A percentile compares a stretch with the other conserved stretches of the same genome.
Conservation (phyloP, 2,797 vertebrate genomes). For the Tragopan temminckii region DNA sequence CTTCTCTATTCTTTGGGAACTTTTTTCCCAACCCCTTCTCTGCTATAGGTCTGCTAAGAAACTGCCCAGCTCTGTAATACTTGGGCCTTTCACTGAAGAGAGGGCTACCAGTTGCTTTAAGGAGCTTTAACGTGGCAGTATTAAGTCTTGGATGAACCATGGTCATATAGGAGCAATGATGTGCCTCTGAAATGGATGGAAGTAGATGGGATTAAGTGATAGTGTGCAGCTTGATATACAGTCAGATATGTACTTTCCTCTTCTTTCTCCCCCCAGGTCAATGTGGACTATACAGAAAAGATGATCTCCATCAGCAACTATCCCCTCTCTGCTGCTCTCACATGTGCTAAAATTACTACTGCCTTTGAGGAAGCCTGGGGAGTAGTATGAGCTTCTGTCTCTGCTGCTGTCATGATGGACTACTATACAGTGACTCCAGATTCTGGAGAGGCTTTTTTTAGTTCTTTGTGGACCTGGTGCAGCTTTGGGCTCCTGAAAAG, state of each 20-base stretch:
- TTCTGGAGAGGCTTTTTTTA: background rate
- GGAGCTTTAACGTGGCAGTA: background rate
- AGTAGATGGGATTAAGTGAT: background rate
- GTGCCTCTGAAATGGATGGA: background rate
- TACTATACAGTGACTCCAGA: background rate
- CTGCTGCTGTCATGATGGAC: conserved; percentile 6
- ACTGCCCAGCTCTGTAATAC: background rate
- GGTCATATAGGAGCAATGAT: background rate
- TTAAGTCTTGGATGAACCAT: background rate
- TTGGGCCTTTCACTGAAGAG: background rate
- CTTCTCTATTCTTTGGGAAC: background rate
- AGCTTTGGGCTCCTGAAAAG: background rate
- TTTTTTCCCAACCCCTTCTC: accelerated
- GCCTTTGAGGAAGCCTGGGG: conserved; percentile 97
- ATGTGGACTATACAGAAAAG: conserved; percentile 94
- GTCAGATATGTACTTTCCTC: background rate
- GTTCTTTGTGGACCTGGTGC: background rate
- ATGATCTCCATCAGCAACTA: conserved; percentile 96
- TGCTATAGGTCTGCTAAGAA: background rate
- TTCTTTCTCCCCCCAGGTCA: conserved; percentile 81
- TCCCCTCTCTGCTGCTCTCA: conserved; percentile 95
- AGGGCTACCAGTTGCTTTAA: background rate
- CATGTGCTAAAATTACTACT: conserved; percentile 95
- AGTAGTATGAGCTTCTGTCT: conserved; percentile 80
- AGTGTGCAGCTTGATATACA: background rate